phyloP scores from a whole-genome alignment of 2,113 vertebrate species.

The Sapayoa aenigma region DNA sequence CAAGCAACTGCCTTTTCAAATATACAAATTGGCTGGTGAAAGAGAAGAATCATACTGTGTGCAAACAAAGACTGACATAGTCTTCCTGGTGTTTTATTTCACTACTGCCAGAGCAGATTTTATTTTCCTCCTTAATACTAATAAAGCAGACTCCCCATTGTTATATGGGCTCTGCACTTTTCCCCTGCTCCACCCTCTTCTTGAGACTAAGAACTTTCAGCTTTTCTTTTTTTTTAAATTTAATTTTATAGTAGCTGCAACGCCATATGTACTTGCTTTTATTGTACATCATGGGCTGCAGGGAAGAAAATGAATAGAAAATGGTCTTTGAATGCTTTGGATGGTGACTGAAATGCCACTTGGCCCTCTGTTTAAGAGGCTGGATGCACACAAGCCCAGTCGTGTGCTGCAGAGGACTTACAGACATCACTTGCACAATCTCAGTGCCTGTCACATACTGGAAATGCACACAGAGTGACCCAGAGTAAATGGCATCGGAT shows the following conservation, averaged over 20 bases:
- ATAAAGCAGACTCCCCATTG: constrained; percentile 45
- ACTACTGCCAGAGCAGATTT: constrained; percentile 46
- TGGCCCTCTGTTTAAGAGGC: background rate
- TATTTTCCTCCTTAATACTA: constrained; percentile 50
- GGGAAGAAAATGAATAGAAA: background rate
- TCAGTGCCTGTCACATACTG: rapidly evolving
- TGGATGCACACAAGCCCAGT: background rate
- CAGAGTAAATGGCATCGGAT: background rate
- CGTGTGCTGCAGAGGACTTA: rapidly evolving
- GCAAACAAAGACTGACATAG: constrained; percentile 63
- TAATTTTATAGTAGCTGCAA: background rate
- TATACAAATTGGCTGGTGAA: constrained; percentile 53
- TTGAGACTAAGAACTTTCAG: background rate
- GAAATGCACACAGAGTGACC: background rate
- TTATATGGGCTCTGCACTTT: constrained; percentile 43
- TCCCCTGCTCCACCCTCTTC: constrained; percentile 38
- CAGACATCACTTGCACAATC: no score
- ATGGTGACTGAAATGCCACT: background rate
- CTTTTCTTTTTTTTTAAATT: background rate
- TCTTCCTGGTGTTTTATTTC: constrained; percentile 56
- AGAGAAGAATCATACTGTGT: constrained; percentile 61
- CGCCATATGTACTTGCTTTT: background rate
- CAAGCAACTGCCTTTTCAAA: constrained; percentile 49
- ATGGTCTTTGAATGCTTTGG: background rate
- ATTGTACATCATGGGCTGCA: background rate